Percentiles rank a stretch among this genome's conserved stretches.
Evolutionary conservation across 2,113 vertebrate genomes (phyloP).

Genomic region (Dendropsophus ebraccatus): DNA sequence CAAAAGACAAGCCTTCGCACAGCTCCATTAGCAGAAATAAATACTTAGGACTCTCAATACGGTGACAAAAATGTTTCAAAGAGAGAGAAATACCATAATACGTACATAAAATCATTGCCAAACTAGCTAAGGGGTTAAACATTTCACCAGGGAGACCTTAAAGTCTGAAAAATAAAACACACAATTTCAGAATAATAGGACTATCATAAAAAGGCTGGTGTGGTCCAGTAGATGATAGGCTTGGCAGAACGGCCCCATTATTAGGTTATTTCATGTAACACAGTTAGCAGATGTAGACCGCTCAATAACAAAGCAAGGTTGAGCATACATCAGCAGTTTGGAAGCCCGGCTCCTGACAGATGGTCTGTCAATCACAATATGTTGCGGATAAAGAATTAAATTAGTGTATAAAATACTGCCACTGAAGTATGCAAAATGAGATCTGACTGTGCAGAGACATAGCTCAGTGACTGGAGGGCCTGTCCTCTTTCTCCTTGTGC

Average conservation of each 20-base stretch:
- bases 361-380: slow-evolving; percentile 29
- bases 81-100: no score
- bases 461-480: neutral
- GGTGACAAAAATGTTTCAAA: no score
- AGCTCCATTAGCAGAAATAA: no score
- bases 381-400: slow-evolving; percentile 1
- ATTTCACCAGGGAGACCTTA: no score
- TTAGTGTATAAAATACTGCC: neutral
- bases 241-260: neutral
- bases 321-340: slow-evolving; percentile 29
- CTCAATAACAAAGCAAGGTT: slow-evolving; percentile 24
- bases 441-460: neutral
- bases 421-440: slow-evolving; percentile 3
- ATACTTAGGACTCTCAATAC: no score
- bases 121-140: no score
- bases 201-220: neutral
- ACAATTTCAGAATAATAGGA: neutral
- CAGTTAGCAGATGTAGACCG: neutral
- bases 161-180: neutral
- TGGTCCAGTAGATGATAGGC: neutral
- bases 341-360: slow-evolving; percentile 9
- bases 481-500: slow-evolving; percentile 8
- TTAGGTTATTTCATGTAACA: neutral
- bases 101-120: no score
- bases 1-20: no score